These are phyloP conservation scores for Eucidaris tribuloides DNA, from an alignment of 35 echinoderm and acorn worm species.

Conservation along the genomic window DNA sequence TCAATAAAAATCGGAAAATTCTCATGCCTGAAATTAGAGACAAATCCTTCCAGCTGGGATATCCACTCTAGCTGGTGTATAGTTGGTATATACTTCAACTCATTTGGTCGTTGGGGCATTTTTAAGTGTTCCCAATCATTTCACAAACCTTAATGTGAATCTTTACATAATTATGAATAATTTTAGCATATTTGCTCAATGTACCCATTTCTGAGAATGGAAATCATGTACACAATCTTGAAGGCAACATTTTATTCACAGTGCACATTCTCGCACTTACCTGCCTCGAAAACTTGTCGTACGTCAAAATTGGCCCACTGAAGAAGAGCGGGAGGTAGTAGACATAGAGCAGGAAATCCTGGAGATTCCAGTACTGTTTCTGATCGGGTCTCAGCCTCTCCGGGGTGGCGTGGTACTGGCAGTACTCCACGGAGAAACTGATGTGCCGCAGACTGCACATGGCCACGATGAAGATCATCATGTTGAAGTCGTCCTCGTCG, in stretches of 20 bases:
- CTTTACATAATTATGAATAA: neutral
- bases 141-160: neutral
- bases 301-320: conserved; percentile 56
- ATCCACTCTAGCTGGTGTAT: too few relatives aligned
- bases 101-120: too few relatives aligned
- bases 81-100: too few relatives aligned
- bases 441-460: conserved; percentile 38
- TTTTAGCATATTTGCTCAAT: neutral
- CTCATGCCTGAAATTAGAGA: too few relatives aligned
- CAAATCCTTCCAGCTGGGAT: neutral
- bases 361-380: conserved; percentile 32
- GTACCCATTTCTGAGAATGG: neutral
- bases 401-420: neutral
- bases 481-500: conserved; percentile 44
- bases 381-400: neutral
- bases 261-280: conserved; percentile 14
- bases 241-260: neutral
- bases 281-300: conserved; percentile 56
- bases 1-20: neutral
- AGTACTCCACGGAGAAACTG: conserved; percentile 64
- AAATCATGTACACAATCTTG: neutral
- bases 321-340: conserved; percentile 67
- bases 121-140: too few relatives aligned
- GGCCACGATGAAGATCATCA: conserved; percentile 44
- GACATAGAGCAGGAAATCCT: conserved; percentile 28